Evolutionary conservation across 2,888 invertebrate species (phyloP).

Genomic region (Seladonia tumulorum): DNA sequence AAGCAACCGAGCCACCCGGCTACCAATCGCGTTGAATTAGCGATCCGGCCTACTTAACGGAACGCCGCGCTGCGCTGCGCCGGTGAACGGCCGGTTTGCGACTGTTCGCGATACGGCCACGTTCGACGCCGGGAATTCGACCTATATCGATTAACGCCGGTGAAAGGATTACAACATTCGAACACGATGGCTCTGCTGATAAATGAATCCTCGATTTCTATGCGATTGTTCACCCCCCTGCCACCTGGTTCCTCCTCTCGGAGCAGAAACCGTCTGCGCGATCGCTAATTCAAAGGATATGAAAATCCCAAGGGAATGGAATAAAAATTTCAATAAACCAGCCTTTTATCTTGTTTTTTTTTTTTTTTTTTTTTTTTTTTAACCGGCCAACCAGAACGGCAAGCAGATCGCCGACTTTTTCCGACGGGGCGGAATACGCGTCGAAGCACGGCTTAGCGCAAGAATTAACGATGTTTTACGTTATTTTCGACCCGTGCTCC

Average conservation of each 20-base stretch:
- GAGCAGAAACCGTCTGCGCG: neutral
- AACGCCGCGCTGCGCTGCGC: neutral
- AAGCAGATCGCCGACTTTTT: neutral
- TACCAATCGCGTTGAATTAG: conserved; percentile 63
- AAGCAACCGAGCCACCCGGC: conserved; percentile 48
- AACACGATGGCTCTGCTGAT: neutral
- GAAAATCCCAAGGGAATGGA: neutral
- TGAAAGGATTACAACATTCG: neutral
- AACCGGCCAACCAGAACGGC: neutral
- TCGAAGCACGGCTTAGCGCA: neutral
- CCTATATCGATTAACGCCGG: conserved; percentile 1
- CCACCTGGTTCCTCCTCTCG: neutral
- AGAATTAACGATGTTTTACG: neutral
- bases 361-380: too few relatives aligned
- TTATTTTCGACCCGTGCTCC: neutral
- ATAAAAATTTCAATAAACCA: neutral
- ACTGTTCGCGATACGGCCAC: conserved; percentile 10
- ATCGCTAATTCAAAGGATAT: conserved; percentile 8
- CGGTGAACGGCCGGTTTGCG: conserved; percentile 25
- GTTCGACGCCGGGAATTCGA: neutral
- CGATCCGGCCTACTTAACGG: conserved; percentile 58
- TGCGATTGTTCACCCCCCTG: neutral
- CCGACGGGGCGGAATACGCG: neutral
- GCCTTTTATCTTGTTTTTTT: neutral
- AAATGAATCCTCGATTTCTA: conserved; percentile 16